Evolutionary conservation across 1,140 invertebrate genomes (phyloP).

Genomic region (Pantala flavescens): DNA sequence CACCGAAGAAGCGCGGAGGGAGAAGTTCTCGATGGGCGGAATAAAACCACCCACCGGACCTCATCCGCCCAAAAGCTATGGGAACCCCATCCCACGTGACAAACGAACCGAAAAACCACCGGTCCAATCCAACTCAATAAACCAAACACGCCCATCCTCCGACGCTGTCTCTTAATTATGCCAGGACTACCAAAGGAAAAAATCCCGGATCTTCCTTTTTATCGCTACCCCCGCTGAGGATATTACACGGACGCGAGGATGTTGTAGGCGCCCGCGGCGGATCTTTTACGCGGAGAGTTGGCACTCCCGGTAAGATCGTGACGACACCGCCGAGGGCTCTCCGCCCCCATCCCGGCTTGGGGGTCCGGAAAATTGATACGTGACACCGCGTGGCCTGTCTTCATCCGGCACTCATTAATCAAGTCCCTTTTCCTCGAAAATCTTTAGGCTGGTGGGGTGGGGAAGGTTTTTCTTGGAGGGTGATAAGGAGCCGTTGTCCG

Average conservation of each 20-base stretch:
- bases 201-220: too few species aligned
- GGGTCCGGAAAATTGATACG: neutral
- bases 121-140: too few species aligned
- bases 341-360: neutral
- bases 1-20: neutral
- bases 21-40: neutral
- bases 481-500: neutral
- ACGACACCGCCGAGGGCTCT: too few species aligned
- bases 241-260: too few species aligned
- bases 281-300: too few species aligned
- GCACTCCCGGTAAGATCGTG: too few species aligned
- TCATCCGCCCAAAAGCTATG: neutral
- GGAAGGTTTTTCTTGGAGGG: neutral
- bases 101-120: too few species aligned
- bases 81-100: neutral
- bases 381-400: neutral
- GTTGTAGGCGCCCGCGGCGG: too few species aligned
- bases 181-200: too few species aligned
- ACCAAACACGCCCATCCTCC: too few species aligned
- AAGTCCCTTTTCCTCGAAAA: neutral
- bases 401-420: conserved; percentile 2
- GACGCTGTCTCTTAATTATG: too few species aligned
- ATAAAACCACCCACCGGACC: neutral
- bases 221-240: too few species aligned
- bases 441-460: neutral